These are phyloP conservation scores for Drosophila sechellia DNA, from an alignment of 1,140 invertebrate species.

Conservation along the genomic window DNA sequence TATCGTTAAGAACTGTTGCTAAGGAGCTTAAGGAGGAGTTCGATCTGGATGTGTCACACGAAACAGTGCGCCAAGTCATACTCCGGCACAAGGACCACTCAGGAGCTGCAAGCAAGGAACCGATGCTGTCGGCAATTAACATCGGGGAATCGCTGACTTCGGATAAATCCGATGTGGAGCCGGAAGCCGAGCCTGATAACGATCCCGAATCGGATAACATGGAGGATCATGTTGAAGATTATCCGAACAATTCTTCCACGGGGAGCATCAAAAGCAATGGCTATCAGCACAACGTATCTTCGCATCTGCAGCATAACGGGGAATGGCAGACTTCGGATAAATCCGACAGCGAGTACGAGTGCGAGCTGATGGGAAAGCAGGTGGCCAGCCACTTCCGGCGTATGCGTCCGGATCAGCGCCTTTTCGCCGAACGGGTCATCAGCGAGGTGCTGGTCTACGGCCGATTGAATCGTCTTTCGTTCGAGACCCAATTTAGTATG, in stretches of 20 bases:
- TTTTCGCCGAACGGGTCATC: constrained; percentile 67
- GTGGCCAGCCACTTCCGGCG: constrained; percentile 72
- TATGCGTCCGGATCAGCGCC: constrained; percentile 64
- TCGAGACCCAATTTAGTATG: constrained; percentile 53
- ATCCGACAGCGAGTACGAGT: constrained; percentile 48
- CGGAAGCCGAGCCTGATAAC: constrained; percentile 2
- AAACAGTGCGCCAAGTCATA: no score
- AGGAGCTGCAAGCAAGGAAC: no score
- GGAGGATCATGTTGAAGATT: constrained; percentile 3
- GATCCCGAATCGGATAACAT: not conserved
- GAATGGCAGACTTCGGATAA: not conserved
- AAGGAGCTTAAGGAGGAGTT: no score
- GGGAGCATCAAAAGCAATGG: no score
- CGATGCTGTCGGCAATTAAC: no score
- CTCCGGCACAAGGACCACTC: no score
- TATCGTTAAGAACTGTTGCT: no score
- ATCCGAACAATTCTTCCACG: not conserved
- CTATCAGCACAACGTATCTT: not conserved
- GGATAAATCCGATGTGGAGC: constrained; percentile 17
- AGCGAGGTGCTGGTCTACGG: constrained; percentile 67
- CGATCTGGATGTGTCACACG: no score
- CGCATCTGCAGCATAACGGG: not conserved
- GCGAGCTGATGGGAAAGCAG: constrained; percentile 62
- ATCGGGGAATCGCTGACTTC: no score
- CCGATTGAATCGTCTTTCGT: constrained; percentile 61